Base-by-base conservation (phyloP, 2,797 vertebrate species). In the Sebastes minor region DNA sequence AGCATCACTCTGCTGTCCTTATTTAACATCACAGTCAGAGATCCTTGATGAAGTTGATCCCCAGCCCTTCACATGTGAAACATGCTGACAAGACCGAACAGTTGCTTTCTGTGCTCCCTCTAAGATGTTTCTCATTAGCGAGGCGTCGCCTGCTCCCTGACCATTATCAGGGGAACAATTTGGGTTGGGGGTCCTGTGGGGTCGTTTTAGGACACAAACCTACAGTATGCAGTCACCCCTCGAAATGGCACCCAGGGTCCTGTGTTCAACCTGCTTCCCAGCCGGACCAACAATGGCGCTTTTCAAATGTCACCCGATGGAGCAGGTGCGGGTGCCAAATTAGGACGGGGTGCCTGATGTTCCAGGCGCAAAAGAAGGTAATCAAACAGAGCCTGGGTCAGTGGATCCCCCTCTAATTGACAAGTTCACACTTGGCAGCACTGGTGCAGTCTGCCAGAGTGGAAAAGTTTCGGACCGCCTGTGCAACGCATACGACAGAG, bases 301-400 rank as follows among this genome's bases (percentile, higher is more conserved):
- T 93, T 94, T 95, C 90, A 94, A 72, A 91, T 70, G 84, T 89
- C 85, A 89, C 74, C 81, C 71, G 53, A 53, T 56, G n/a, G 80
- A 82, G 76, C 53, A 5, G 0, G 52, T 12, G 60, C 1, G 3
- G 72, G 53, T 81, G 88, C 92, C 89, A 93, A 93, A 94, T 93
- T 89, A 90, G 91, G 87, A 87, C 52, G 62, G 80, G 82, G 76
- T 80, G 91, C 77, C 87, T 78, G 78, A 83, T 86, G 84, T 90
- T 90, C 86, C 81, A 16, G 79, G 77, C 73, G 56, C 74, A 86
- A 82, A 86, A 60, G 71, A 87, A 85, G 86, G 87, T 89, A 91
- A 90, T 89, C 88, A 84, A 88, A 91, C 90, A 85, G 88, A 81
- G 79, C 83, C 80, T 13, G 89, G 85, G 88, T 94, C 92, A 92